Evolutionary conservation across 2,797 vertebrate genomes (phyloP).

Genomic region (Petrocephalus sullivani): DNA sequence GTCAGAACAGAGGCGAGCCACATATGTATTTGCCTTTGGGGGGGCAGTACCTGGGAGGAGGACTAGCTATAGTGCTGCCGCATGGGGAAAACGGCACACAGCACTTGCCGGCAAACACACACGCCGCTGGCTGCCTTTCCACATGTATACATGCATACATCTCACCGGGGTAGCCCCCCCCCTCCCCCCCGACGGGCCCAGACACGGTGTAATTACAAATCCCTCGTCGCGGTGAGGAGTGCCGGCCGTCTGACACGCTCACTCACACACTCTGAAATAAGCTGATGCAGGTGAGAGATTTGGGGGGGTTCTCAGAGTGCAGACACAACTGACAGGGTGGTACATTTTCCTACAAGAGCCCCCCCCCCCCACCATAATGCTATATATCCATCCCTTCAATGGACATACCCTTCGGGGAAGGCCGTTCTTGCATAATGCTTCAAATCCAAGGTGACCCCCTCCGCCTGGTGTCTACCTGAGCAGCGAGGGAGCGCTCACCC

Average conservation of each 20-base stretch:
- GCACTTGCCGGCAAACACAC: background rate
- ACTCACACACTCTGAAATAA: background rate
- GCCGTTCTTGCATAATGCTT: background rate
- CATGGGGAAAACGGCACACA: background rate
- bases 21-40: background rate
- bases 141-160: background rate
- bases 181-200: conserved; percentile 24
- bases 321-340: background rate
- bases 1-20: background rate
- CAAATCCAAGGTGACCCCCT: background rate
- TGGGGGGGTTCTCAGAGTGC: background rate
- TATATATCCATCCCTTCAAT: background rate
- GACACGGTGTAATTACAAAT: conserved; percentile 42
- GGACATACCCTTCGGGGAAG: background rate
- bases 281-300: background rate
- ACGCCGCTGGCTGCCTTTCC: background rate
- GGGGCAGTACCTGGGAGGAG: background rate
- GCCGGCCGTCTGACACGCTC: background rate
- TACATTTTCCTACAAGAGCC: background rate
- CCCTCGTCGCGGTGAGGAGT: conserved; percentile 31
- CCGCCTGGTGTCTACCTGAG: background rate
- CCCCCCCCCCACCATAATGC: background rate
- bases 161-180: background rate
- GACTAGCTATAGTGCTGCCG: background rate
- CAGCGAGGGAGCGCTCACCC: background rate